Percentiles rank a stretch among this genome's conserved stretches.
phyloP scores from a whole-genome alignment of 2,797 vertebrate genomes.

The Halcyon leucocephala region DNA sequence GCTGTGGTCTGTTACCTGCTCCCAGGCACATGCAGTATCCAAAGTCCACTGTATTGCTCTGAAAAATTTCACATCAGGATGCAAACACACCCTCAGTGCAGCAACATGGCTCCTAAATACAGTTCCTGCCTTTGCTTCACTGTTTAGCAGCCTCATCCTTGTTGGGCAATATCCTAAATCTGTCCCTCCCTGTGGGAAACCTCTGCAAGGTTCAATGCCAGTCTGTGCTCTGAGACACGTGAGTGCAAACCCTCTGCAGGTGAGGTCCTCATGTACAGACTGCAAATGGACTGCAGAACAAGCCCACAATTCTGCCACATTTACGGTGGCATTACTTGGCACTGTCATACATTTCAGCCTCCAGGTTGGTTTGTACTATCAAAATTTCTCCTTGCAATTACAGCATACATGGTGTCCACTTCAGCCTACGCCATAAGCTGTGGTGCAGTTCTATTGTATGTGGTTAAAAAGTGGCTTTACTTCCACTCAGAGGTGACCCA shows the following conservation, averaged over 20 bases:
- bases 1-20: not conserved
- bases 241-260: not conserved
- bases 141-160: not conserved
- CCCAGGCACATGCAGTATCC: fast-evolving
- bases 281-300: not conserved
- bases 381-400: not conserved
- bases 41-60: fast-evolving
- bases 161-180: not conserved
- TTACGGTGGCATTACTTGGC: not conserved
- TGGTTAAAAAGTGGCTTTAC: not conserved
- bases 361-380: not conserved
- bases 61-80: not conserved
- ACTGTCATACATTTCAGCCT: not conserved
- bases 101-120: not conserved
- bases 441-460: fast-evolving
- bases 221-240: fast-evolving
- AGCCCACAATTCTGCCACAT: not conserved
- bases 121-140: not conserved
- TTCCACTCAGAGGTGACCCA: not conserved
- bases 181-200: not conserved
- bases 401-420: fast-evolving
- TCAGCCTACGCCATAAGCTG: fast-evolving
- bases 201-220: not conserved
- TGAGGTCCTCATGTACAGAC: not conserved
- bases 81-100: not conserved